Evolutionary conservation across 2,888 invertebrate genomes (phyloP).

Genomic region (Parochlus steinenii): DNA sequence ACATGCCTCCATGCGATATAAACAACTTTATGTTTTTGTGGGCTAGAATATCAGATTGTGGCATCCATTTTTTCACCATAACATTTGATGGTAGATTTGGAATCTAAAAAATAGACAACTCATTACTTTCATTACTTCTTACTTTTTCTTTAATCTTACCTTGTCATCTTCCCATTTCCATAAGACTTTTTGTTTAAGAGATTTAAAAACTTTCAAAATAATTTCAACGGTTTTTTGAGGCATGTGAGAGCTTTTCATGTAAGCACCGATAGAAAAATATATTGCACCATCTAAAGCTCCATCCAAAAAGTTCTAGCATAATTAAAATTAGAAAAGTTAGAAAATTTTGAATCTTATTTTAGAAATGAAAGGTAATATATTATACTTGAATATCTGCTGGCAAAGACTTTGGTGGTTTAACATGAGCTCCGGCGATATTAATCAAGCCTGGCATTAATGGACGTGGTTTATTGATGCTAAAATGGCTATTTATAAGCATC

Average conservation of each 20-base stretch:
- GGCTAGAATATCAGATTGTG: conserved; percentile 34
- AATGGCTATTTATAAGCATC: conserved; percentile 1
- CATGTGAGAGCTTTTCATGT: conserved; percentile 29
- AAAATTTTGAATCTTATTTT: not conserved
- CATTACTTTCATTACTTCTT: no score
- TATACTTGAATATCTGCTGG: conserved; percentile 21
- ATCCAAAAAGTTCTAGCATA: conserved; percentile 25
- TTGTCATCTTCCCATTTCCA: conserved; percentile 35
- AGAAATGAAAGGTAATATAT: no score
- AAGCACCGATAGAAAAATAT: conserved; percentile 33
- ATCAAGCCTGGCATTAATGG: conserved; percentile 8
- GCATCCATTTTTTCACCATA: conserved; percentile 34
- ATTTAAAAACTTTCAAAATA: conserved; percentile 29
- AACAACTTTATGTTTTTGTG: conserved; percentile 31
- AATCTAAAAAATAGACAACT: no score
- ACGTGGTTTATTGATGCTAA: not conserved
- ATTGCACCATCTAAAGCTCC: conserved; percentile 29
- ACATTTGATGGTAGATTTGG: conserved; percentile 30
- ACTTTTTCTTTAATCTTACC: no score
- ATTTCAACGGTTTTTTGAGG: conserved; percentile 25
- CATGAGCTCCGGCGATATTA: conserved; percentile 9
- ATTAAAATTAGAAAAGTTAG: conserved; percentile 6
- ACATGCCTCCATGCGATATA: conserved; percentile 32
- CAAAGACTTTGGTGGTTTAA: conserved; percentile 3
- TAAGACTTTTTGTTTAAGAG: conserved; percentile 32